Conservation (phyloP, 1,140 invertebrate genomes). For the Calosoma granatense region DNA sequence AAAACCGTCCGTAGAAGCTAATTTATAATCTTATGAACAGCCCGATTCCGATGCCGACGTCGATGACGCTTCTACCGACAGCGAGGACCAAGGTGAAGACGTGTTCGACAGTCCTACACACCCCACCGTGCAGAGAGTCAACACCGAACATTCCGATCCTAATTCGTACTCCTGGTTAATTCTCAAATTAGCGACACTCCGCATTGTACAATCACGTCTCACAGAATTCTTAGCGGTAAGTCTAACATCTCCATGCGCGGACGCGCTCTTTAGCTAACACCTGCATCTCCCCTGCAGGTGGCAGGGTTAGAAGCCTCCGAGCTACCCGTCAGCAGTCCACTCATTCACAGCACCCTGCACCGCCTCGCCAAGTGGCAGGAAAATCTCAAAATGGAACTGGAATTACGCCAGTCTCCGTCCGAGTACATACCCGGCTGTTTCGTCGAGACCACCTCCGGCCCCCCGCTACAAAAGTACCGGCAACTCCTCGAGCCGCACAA, state of each 20-base stretch:
- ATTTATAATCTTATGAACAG: no score
- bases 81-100: constrained; percentile 64
- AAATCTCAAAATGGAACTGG: constrained; percentile 58
- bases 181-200: constrained; percentile 78
- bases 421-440: constrained; percentile 80
- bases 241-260: no score
- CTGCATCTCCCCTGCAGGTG: constrained; percentile 24
- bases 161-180: constrained; percentile 92
- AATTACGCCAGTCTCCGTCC: constrained; percentile 60
- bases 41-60: constrained; percentile 25
- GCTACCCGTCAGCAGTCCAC: constrained; percentile 85
- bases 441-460: constrained; percentile 57
- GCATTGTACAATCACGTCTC: constrained; percentile 72
- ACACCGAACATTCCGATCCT: constrained; percentile 83
- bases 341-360: constrained; percentile 81
- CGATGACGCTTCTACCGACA: constrained; percentile 52
- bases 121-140: constrained; percentile 38
- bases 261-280: no score
- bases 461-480: constrained; percentile 83
- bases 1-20: no score
- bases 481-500: constrained; percentile 81
- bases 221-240: constrained; percentile 52
- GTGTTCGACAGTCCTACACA: constrained; percentile 48
- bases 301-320: constrained; percentile 47
- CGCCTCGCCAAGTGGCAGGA: constrained; percentile 84